Percentiles rank a stretch among this genome's conserved stretches.
Conservation (phyloP, 2,888 invertebrate genomes). For the Anorthoa munda region DNA sequence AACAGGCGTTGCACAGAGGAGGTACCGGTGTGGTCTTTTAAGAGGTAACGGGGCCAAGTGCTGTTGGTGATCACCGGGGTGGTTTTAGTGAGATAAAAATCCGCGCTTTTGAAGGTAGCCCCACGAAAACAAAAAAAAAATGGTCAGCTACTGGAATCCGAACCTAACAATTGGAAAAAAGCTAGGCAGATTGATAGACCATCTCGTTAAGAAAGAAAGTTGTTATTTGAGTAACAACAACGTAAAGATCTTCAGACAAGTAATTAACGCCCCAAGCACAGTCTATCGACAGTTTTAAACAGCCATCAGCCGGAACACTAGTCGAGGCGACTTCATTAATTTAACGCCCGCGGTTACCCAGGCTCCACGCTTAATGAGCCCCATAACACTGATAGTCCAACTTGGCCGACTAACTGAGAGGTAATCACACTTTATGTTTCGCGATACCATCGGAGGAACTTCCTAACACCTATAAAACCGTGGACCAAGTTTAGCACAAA, state of each 20-base stretch:
- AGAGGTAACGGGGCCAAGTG: no score
- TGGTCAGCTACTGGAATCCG: no score
- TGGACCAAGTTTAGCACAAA: constrained; percentile 53
- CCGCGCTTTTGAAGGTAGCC: no score
- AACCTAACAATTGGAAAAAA: no score
- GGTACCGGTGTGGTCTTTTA: no score
- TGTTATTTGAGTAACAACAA: constrained; percentile 24
- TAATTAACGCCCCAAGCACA: constrained; percentile 43
- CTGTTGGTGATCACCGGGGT: no score
- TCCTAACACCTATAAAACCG: constrained; percentile 59
- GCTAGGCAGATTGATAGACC: no score
- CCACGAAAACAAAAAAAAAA: no score
- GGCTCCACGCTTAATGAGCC: constrained; percentile 57
- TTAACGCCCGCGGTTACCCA: constrained; percentile 57
- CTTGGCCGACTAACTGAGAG: constrained; percentile 56
- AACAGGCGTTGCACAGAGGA: no score
- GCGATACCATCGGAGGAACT: constrained; percentile 61
- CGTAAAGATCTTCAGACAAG: constrained; percentile 26
- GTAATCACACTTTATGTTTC: constrained; percentile 59
- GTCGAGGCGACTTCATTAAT: constrained; percentile 63
- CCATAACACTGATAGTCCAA: constrained; percentile 61
- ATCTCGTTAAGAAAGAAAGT: constrained; percentile 21
- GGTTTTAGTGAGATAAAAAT: no score
- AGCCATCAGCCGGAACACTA: constrained; percentile 50
- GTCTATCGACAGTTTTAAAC: constrained; percentile 60